phyloP scores from a whole-genome alignment of 2,888 invertebrate species.

The Galeruca laticollis region DNA sequence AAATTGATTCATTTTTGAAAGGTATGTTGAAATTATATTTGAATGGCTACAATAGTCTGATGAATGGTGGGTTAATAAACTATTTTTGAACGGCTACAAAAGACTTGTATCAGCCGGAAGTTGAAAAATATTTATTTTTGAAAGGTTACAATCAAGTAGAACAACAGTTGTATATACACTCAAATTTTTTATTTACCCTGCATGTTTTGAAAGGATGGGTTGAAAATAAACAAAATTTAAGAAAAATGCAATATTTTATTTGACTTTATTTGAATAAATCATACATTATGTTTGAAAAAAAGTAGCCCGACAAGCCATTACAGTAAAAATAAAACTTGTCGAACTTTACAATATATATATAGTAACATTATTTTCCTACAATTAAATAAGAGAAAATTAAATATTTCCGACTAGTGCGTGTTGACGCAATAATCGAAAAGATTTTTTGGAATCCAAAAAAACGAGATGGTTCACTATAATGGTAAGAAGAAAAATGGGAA shows the following conservation, averaged over 20 bases:
- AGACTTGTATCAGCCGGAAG: too few relatives aligned
- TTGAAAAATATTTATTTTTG: too few relatives aligned
- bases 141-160: too few relatives aligned
- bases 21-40: too few relatives aligned
- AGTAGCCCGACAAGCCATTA: constrained; percentile 35
- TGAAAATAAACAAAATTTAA: background rate
- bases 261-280: constrained; percentile 45
- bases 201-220: background rate
- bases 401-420: constrained; percentile 9
- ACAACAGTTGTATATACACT: too few relatives aligned
- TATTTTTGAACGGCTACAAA: too few relatives aligned
- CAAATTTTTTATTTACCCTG: too few relatives aligned
- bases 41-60: too few relatives aligned
- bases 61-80: too few relatives aligned
- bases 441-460: background rate
- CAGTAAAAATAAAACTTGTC: constrained; percentile 36
- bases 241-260: constrained; percentile 29
- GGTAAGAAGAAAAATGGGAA: constrained; percentile 6
- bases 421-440: constrained; percentile 1
- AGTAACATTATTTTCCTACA: constrained; percentile 32
- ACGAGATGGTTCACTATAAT: constrained; percentile 10
- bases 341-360: constrained; percentile 38
- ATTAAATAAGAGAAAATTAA: constrained; percentile 21
- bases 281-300: constrained; percentile 40
- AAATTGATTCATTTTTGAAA: too few relatives aligned